Conservation (phyloP, 2,113 vertebrate species). For the Girardinichthys multiradiatus region DNA sequence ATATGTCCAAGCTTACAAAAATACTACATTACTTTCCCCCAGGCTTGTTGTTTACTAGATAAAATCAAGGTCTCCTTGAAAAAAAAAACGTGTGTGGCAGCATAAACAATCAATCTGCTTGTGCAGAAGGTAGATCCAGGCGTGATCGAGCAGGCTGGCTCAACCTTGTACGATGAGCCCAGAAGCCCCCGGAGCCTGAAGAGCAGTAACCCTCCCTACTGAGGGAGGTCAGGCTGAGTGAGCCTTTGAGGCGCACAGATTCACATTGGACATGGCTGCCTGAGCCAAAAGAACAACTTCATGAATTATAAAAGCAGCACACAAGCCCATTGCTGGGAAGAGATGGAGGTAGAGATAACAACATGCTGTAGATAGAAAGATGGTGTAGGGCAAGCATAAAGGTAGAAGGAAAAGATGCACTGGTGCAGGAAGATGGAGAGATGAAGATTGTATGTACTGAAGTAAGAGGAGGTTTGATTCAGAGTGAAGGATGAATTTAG, state of each 20-base stretch:
- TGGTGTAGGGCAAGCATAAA: constrained; percentile 40
- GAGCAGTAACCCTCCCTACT: constrained; percentile 36
- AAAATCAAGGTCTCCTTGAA: constrained; percentile 13
- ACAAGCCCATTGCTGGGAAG: constrained; percentile 50
- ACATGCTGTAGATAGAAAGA: constrained; percentile 46
- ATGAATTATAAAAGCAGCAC: constrained; percentile 77
- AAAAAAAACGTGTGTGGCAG: neutral
- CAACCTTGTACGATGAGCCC: constrained; percentile 35
- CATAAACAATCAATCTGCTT: constrained; percentile 6
- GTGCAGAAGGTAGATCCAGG: neutral
- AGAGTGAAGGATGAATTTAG: constrained; percentile 15
- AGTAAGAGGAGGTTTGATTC: constrained; percentile 65
- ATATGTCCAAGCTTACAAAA: neutral
- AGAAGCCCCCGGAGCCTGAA: neutral
- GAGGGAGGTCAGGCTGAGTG: constrained; percentile 41
- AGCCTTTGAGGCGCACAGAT: constrained; percentile 68
- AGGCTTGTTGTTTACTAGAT: neutral
- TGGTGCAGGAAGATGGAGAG: constrained; percentile 29
- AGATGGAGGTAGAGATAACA: constrained; percentile 42
- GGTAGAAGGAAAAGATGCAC: constrained; percentile 34
- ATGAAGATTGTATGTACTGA: constrained; percentile 44
- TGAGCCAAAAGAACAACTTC: constrained; percentile 71
- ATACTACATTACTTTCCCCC: neutral
- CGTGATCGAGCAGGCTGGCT: constrained; percentile 42
- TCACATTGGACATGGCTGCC: constrained; percentile 68